Evolutionary conservation across 2,888 invertebrate genomes (phyloP).

Genomic region (Drosophila anomalata): DNA sequence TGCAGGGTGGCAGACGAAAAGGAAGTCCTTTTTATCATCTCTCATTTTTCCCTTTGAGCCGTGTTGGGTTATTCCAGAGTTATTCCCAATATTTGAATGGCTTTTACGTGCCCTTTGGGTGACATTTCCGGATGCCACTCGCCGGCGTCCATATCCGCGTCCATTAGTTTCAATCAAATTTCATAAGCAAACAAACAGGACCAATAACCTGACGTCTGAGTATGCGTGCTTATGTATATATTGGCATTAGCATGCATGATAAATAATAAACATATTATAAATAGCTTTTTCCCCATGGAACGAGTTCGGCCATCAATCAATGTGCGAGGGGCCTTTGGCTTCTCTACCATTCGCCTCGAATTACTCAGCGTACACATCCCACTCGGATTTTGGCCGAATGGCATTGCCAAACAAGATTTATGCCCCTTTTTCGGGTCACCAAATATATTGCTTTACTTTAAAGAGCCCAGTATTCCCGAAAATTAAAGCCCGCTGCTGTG

Average conservation of each 20-base stretch:
- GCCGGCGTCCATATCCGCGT: slow-evolving; percentile 34
- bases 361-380: slow-evolving; percentile 54
- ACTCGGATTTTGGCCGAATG: slow-evolving; percentile 17
- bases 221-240: slow-evolving; percentile 25
- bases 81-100: slow-evolving; percentile 37
- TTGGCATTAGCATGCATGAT: slow-evolving; percentile 56
- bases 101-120: slow-evolving; percentile 56
- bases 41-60: not conserved
- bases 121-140: slow-evolving; percentile 52
- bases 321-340: slow-evolving; percentile 35
- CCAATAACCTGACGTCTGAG: slow-evolving; percentile 57
- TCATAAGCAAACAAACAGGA: slow-evolving; percentile 63
- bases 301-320: slow-evolving; percentile 66
- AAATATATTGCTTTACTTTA: slow-evolving; percentile 24
- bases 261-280: slow-evolving; percentile 79
- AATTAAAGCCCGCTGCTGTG: slow-evolving; percentile 18
- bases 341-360: slow-evolving; percentile 36
- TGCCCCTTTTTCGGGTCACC: slow-evolving; percentile 19
- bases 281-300: slow-evolving; percentile 55
- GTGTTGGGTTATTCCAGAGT: not conserved
- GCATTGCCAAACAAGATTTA: slow-evolving; percentile 41
- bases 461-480: slow-evolving; percentile 10
- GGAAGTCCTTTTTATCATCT: slow-evolving; percentile 5
- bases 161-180: slow-evolving; percentile 76
- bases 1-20: not conserved